phyloP scores from a whole-genome alignment of 2,888 invertebrate genomes.

The Yponomeuta evonymella region DNA sequence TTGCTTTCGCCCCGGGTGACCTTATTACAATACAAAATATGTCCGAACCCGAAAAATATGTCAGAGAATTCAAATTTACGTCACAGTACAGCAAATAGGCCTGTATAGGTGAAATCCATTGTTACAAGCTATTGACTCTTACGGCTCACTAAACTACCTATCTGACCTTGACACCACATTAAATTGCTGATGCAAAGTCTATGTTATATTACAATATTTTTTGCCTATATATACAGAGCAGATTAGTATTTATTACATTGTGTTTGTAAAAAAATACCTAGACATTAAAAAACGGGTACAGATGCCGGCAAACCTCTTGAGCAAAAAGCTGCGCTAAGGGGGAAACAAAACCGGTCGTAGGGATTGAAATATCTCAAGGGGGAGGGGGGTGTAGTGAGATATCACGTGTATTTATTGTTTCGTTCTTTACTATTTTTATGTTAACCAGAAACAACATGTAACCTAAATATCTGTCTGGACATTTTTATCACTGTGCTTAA shows the following conservation, averaged over 20 bases:
- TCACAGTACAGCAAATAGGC: not conserved
- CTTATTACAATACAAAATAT: too few relatives aligned
- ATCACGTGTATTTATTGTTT: too few relatives aligned
- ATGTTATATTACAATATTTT: not conserved
- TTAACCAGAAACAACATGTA: too few relatives aligned
- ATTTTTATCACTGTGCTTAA: too few relatives aligned
- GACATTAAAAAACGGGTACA: not conserved
- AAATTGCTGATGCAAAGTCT: conserved; percentile 10
- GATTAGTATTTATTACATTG: not conserved
- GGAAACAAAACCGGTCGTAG: too few relatives aligned
- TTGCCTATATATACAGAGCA: not conserved
- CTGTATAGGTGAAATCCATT: not conserved
- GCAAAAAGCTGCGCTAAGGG: too few relatives aligned
- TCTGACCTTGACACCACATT: not conserved
- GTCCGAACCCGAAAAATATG: not conserved
- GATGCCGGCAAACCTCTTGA: too few relatives aligned
- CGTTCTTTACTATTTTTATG: too few relatives aligned
- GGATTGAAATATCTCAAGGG: too few relatives aligned
- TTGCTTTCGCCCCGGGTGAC: too few relatives aligned
- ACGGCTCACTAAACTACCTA: not conserved
- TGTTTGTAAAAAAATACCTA: not conserved
- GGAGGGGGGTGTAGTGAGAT: too few relatives aligned
- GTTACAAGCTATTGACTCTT: not conserved
- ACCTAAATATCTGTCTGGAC: too few relatives aligned
- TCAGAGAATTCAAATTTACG: not conserved